These are phyloP conservation scores for Masnerella sp. DNA, from an alignment of 2,888 invertebrate genomes.

Conservation along the genomic window DNA sequence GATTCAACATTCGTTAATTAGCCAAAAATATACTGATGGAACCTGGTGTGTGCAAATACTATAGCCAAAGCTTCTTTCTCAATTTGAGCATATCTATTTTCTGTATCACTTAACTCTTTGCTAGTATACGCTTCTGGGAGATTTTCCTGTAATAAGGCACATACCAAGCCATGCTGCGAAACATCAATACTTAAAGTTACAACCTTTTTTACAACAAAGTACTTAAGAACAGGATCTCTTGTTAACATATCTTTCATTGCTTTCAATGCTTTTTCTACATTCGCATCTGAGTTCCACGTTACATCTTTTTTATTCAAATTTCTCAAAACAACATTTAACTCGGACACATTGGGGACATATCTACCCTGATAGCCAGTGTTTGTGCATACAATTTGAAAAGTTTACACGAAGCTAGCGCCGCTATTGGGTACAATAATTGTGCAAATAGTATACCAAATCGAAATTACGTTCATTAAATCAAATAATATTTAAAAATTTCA, in stretches of 20 bases:
- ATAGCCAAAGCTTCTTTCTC: slow-evolving; percentile 59
- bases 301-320: slow-evolving; percentile 14
- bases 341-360: slow-evolving; percentile 2
- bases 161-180: not conserved
- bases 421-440: too few species aligned
- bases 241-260: not conserved
- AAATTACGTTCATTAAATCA: too few species aligned
- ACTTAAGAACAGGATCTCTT: not conserved
- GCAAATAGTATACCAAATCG: too few species aligned
- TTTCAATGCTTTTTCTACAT: slow-evolving; percentile 7
- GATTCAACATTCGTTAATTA: slow-evolving; percentile 28
- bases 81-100: slow-evolving; percentile 51
- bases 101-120: slow-evolving; percentile 35
- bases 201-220: not conserved
- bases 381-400: too few species aligned
- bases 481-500: too few species aligned
- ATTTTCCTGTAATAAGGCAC: not conserved
- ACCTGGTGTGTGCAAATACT: slow-evolving; percentile 58
- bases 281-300: slow-evolving; percentile 5
- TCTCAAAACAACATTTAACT: not conserved
- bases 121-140: slow-evolving; percentile 66
- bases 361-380: too few species aligned
- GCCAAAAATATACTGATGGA: slow-evolving; percentile 45
- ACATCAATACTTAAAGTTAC: not conserved
- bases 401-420: too few species aligned